Evolutionary conservation across 37 sponge, comb jelly and placozoan genomes (phyloP).

Genomic region (Oscarella lobularis): DNA sequence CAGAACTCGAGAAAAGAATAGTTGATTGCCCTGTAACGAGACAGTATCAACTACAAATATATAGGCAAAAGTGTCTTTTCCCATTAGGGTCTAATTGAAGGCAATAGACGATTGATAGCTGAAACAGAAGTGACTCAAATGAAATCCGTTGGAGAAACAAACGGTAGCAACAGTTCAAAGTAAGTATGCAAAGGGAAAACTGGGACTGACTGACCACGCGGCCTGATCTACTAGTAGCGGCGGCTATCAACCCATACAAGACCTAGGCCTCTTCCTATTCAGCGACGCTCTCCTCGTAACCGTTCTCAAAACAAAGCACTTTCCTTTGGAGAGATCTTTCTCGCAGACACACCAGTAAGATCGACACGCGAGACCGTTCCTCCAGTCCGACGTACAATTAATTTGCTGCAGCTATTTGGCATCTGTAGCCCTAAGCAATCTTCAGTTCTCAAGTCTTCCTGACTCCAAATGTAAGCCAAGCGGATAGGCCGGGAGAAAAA

Average conservation of each 20-base stretch:
- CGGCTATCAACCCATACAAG: neutral
- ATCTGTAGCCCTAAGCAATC: neutral
- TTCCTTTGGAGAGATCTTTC: slow-evolving; percentile 3
- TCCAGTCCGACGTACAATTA: too few relatives aligned
- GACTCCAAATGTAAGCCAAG: slow-evolving; percentile 4
- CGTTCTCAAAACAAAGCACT: neutral
- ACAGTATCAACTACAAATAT: too few relatives aligned
- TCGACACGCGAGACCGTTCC: too few relatives aligned
- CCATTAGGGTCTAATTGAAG: neutral
- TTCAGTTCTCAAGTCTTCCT: neutral
- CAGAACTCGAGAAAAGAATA: neutral
- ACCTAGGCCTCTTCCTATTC: slow-evolving; percentile 3
- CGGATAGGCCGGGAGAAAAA: neutral
- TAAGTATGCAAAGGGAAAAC: too few relatives aligned
- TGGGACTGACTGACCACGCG: too few relatives aligned
- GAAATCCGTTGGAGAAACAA: neutral
- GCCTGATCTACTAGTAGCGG: too few relatives aligned
- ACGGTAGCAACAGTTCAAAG: too few relatives aligned
- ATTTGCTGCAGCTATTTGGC: neutral
- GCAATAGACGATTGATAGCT: neutral
- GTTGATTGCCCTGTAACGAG: neutral
- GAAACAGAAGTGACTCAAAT: neutral
- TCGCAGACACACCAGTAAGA: neutral
- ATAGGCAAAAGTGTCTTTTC: too few relatives aligned
- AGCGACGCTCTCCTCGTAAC: slow-evolving; percentile 4